Base-by-base conservation (phyloP, 2,888 invertebrate genomes). In the Cistogaster globosa region DNA sequence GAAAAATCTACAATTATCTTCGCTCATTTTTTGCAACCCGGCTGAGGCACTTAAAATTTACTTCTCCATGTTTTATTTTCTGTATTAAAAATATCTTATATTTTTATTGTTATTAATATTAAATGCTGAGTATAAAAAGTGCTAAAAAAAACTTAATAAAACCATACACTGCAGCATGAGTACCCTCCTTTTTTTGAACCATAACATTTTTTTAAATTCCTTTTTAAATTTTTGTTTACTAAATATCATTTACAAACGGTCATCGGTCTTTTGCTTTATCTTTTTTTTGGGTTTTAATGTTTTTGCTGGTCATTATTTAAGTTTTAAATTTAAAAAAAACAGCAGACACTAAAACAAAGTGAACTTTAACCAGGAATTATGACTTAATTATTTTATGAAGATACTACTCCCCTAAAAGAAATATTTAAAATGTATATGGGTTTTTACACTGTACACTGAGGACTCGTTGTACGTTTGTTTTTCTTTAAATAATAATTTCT, bases 331-430 rank as follows among this genome's bases (percentile, higher is more conserved):
- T 16, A n/a, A 6, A n/a, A 38, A 60, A 53, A 51, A 9, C 22
- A 48, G 26, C 18, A 60, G n/a, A 62, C 22, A 60, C 18, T 51
- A 9, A 38, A 62, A 69, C 62, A 32, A 65, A 71, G 6, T 67
- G 75, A 71, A 80, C 71, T 80, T 60, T 67, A 72, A 72, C 71
- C 84, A 57, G 80, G 67, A 72, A 76, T 84, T 67, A 71, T 62
- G 67, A 55, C 67, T 84, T 48, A 51, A 67, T 72, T 67, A 72
- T 80, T 80, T 72, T 72, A 62, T 76, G 42, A 48, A 76, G 72
- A 80, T 45, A 67, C 18, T 72, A n/a, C 32, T 36, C 20, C 9
- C 42, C 55, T 32, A 38, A 0, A 1, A 62, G 18, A 14, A 62
- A 63, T 48, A 11, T 18, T 26, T n/a, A 12, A 9, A 18, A 55